Conservation (phyloP, 2,888 invertebrate species). For the Plagiodera versicolora region DNA sequence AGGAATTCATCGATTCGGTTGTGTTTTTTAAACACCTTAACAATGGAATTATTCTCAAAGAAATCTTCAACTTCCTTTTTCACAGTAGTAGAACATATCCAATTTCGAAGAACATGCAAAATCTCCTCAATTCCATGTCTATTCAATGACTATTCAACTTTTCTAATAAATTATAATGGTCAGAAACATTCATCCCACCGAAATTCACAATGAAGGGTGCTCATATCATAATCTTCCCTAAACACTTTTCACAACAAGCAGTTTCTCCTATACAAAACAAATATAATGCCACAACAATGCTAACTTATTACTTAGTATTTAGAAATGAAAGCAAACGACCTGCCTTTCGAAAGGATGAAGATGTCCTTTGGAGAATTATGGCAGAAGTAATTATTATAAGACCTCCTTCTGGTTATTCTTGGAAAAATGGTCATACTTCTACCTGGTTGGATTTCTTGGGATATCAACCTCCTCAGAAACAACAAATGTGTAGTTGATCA, state of each 20-base stretch:
- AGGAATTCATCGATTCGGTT: too few relatives aligned
- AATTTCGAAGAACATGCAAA: slow-evolving; percentile 6
- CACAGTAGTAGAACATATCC: neutral
- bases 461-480: slow-evolving; percentile 33
- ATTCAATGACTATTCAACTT: slow-evolving; percentile 4
- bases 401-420: slow-evolving; percentile 35
- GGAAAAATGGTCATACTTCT: slow-evolving; percentile 32
- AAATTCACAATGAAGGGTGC: slow-evolving; percentile 10
- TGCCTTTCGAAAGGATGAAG: slow-evolving; percentile 10
- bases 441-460: slow-evolving; percentile 37
- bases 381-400: slow-evolving; percentile 36
- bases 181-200: slow-evolving; percentile 12
- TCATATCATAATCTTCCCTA: slow-evolving; percentile 23
- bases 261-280: too few relatives aligned
- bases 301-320: slow-evolving; percentile 27
- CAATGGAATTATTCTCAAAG: neutral
- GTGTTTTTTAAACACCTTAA: too few relatives aligned
- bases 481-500: slow-evolving; percentile 30
- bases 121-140: slow-evolving; percentile 3
- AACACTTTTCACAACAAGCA: slow-evolving; percentile 24
- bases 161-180: slow-evolving; percentile 8
- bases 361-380: slow-evolving; percentile 30
- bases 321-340: slow-evolving; percentile 20
- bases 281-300: slow-evolving; percentile 17
- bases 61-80: neutral